These are phyloP conservation scores for Conus ventricosus DNA, from an alignment of 1,140 invertebrate species.

Conservation along the genomic window DNA sequence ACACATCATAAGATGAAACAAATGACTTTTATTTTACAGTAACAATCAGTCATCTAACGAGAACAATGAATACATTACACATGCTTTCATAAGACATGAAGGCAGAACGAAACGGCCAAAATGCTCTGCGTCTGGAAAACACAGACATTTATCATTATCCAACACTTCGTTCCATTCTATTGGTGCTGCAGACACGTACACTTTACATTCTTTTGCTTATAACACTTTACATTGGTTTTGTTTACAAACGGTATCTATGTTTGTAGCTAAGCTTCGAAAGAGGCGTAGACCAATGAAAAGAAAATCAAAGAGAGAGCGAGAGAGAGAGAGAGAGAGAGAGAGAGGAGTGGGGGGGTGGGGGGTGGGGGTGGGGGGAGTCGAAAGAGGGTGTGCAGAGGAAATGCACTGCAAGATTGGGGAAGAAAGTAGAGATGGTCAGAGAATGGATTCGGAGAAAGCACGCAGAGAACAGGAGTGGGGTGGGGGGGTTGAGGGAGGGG, in stretches of 20 bases:
- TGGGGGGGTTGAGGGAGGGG: no score
- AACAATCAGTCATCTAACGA: background rate
- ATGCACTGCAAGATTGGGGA: no score
- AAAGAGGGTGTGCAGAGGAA: no score
- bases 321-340: no score
- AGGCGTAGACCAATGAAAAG: no score
- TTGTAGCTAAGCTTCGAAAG: background rate
- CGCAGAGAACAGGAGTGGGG: no score
- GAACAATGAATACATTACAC: background rate
- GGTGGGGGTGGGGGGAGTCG: no score
- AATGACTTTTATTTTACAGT: conserved; percentile 11
- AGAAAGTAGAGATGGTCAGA: no score
- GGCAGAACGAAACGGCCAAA: background rate
- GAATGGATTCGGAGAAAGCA: no score
- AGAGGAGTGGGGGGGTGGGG: no score
- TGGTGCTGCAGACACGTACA: background rate
- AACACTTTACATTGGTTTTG: background rate
- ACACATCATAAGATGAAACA: background rate
- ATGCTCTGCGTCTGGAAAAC: background rate
- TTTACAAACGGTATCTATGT: background rate
- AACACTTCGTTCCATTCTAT: background rate
- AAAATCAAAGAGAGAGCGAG: no score
- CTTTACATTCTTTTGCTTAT: background rate
- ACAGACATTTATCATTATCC: background rate
- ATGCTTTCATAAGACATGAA: background rate